Base-by-base conservation (phyloP, 2,888 invertebrate species). In the Heterodera filipjevi region DNA sequence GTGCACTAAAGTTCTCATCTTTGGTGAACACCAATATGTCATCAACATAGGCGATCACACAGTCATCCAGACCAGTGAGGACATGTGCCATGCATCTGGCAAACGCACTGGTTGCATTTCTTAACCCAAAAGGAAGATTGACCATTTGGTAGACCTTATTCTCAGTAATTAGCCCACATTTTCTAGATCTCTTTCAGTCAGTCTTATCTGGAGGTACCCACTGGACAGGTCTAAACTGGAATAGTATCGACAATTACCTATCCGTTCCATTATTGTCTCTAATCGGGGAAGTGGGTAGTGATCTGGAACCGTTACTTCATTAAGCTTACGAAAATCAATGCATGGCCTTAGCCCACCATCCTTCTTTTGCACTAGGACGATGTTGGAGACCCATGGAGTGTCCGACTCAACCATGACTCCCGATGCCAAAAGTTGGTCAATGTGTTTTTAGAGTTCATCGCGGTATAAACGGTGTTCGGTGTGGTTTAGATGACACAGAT, bases 261-360 rank as follows among this genome's bases (percentile, higher is more conserved):
- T 30, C 44, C 44, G 81, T 39, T 79, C 80, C n/a, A 79, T 19
- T 0, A 79, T 30, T 10, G 70, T 75, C 12, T 79, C 79, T 12
- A 80, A 27, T 3, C 70, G 32, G 16, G 79, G 79, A 2, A 79
- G 68, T 27, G 79, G 79, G 19, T 71, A 85, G 27, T 77, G 77
- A 44, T 84, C 84, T 0, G 81, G 82, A n/a, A 83, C 79, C 0
- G 83, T 84, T 0, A 66, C 74, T 14, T 79, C 80, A 59, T 84
- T 84, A 0, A 82, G 68, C 35, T 76, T 74, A 3, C 84, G 32
- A 35, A 83, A 83, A 53, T 84, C 84, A 1, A 85, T 64, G 32
- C 85, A 85, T 0, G 81, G 79, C 66, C 85, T 27, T 0, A 85
- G 71, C 2, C 76, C 64, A 2, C 85, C 85, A 70, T 82, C 82